A percentile compares a stretch with the other conserved stretches of the same genome.
Evolutionary conservation across 1,140 invertebrate genomes (phyloP).

Genomic region (Nymphalis io): DNA sequence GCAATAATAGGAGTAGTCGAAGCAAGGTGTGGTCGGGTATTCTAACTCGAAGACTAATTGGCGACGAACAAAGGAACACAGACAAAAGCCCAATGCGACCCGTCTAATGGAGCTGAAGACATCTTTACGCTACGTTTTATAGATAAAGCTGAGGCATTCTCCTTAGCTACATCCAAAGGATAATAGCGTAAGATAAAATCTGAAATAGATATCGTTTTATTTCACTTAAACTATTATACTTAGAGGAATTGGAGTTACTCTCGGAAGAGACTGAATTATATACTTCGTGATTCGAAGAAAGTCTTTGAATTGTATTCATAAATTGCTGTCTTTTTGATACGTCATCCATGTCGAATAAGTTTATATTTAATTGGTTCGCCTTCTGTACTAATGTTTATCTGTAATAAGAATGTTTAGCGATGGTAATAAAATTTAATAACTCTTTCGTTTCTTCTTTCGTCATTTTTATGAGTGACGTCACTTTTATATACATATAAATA

Average conservation of each 20-base stretch:
- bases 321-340: too few relatives aligned
- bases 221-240: constrained; percentile 29
- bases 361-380: too few relatives aligned
- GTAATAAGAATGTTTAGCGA: too few relatives aligned
- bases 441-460: too few relatives aligned
- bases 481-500: too few relatives aligned
- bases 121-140: constrained; percentile 46
- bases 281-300: background rate
- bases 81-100: constrained; percentile 43
- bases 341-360: too few relatives aligned
- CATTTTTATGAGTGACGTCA: too few relatives aligned
- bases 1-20: constrained; percentile 53
- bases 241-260: background rate
- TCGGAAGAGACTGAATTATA: background rate
- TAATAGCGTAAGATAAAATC: constrained; percentile 38
- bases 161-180: constrained; percentile 36
- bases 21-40: constrained; percentile 40
- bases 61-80: constrained; percentile 50
- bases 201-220: constrained; percentile 39
- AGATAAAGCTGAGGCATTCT: constrained; percentile 39
- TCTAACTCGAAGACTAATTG: constrained; percentile 57
- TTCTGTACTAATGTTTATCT: too few relatives aligned
- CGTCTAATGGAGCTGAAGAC: constrained; percentile 49
- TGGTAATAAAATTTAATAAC: too few relatives aligned
- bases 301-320: background rate